phyloP scores from a whole-genome alignment of 2,888 invertebrate genomes.

The Camptogramma bilineatum region DNA sequence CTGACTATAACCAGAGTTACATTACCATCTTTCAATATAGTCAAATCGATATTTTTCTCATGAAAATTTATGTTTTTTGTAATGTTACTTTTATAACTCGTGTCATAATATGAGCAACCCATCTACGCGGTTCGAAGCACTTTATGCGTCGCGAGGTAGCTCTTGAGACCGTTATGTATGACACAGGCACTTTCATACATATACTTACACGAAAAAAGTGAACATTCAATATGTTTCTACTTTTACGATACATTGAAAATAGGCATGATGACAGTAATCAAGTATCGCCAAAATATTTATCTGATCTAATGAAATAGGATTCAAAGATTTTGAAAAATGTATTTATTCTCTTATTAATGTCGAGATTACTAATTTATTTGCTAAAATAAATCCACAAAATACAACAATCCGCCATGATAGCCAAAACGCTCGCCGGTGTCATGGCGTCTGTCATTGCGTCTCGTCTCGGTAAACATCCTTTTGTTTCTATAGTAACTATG shows the following conservation, averaged over 20 bases:
- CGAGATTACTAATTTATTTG: too few species aligned
- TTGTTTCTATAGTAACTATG: too few species aligned
- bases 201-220: not conserved
- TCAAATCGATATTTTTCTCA: not conserved
- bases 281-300: too few species aligned
- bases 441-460: too few species aligned
- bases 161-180: not conserved
- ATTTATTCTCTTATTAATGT: too few species aligned
- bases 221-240: conserved; percentile 1
- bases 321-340: too few species aligned
- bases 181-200: not conserved
- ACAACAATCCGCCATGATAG: too few species aligned
- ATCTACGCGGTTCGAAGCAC: not conserved
- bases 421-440: too few species aligned
- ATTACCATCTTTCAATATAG: not conserved
- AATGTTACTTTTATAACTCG: not conserved
- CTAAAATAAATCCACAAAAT: too few species aligned
- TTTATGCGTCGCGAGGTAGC: not conserved
- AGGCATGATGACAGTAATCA: too few species aligned
- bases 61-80: not conserved
- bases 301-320: too few species aligned
- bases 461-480: too few species aligned
- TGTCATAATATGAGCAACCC: not conserved
- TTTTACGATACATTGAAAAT: conserved; percentile 3
- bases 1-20: not conserved